These are phyloP conservation scores for Globodera rostochiensis DNA, from an alignment of 1,140 invertebrate genomes.

Conservation along the genomic window DNA sequence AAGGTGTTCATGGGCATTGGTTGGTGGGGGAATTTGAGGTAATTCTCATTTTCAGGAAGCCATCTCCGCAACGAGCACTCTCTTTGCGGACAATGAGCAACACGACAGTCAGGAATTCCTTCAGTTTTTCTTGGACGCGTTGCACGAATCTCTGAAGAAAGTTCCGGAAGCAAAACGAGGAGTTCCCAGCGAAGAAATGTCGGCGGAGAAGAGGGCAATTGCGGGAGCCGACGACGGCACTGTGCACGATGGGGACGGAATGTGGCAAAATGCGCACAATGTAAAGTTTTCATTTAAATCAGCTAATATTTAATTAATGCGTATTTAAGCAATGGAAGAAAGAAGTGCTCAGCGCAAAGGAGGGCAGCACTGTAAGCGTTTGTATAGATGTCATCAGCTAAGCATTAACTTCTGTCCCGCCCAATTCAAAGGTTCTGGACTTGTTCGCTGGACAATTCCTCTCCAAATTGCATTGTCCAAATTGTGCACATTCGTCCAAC, in stretches of 20 bases:
- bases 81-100: slow-evolving; percentile 82
- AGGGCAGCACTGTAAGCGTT: slow-evolving; percentile 75
- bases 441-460: slow-evolving; percentile 85
- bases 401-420: too few species aligned
- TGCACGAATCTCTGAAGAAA: slow-evolving; percentile 83
- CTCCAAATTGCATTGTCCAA: slow-evolving; percentile 78
- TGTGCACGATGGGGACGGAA: not conserved
- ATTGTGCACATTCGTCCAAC: slow-evolving; percentile 77
- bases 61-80: slow-evolving; percentile 80
- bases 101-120: slow-evolving; percentile 86
- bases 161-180: too few species aligned
- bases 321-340: slow-evolving; percentile 74
- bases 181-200: too few species aligned
- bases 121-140: slow-evolving; percentile 82
- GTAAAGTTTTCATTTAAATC: not conserved
- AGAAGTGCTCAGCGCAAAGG: slow-evolving; percentile 68
- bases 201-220: too few species aligned
- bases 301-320: not conserved
- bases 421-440: not conserved
- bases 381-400: too few species aligned
- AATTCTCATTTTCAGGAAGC: slow-evolving; percentile 55
- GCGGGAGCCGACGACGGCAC: not conserved
- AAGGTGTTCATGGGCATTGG: not conserved
- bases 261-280: not conserved
- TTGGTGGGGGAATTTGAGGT: not conserved